Evolutionary conservation across 2,888 invertebrate genomes (phyloP), one percentile per base, ranked within the genome.

Genomic region (Apantesis nais): DNA sequence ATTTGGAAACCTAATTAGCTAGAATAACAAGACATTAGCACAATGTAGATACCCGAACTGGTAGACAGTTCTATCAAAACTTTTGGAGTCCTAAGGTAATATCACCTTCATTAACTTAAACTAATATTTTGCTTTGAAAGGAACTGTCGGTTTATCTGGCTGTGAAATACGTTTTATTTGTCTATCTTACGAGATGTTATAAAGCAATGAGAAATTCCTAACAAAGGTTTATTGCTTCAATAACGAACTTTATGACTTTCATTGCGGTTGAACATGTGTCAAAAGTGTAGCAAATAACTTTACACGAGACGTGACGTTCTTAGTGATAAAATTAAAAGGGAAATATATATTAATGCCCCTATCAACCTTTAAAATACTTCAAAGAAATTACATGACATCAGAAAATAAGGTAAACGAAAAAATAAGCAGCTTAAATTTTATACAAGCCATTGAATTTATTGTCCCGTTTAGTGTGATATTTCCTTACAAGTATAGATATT

Each of bases 211-310:
- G 91, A 89, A 91, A 91, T 92, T 90, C 88, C 89, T 88, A 87
- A 91, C 90, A 90, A 89, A 88, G 89, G 90, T 93, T 93, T 93
- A 93, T 88, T 83, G 82, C 89, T 89, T 86, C 90, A 92, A 92
- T 93, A 92, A 90, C 88, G 82, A 84, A 88, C 81, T 92, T 93
- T 93, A 93, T 88, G 91, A 91, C 85, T 81, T 83, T 83, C 86
- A 88, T 87, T 86, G 90, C 88, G 88, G 87, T 80, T 82, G 86
- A 88, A 86, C 87, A 89, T 88, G 88, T 90, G 91, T 91, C 89
- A 89, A 88, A 90, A 87, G 85, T 89, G 84, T 87, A 87, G 78
- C 85, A 80, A 73, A 77, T 75, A 67, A 61, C 63, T 70, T 69
- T 64, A 75, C 62, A 75, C 74, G 65, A 64, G 71, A 79, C 75